phyloP scores from a whole-genome alignment of 2,888 invertebrate genomes.

The Perdita meconis region DNA sequence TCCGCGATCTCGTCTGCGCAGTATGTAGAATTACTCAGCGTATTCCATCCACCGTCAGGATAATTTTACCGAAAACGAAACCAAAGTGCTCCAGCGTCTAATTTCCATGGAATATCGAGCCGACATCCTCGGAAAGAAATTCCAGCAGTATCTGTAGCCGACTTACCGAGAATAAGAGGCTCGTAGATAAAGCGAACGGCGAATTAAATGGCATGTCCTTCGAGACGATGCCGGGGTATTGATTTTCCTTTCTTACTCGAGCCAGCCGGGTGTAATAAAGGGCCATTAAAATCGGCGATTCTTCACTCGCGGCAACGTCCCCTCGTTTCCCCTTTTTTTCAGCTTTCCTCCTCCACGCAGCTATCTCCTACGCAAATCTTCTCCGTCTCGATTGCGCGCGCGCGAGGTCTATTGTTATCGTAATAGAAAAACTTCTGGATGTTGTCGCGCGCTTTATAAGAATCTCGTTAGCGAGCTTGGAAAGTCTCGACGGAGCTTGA shows the following conservation, averaged over 20 bases:
- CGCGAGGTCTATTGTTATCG: slow-evolving; percentile 52
- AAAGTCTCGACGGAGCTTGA: slow-evolving; percentile 13
- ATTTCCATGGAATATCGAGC: background rate
- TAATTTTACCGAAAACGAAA: background rate
- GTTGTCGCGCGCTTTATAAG: background rate
- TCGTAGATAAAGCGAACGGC: slow-evolving; percentile 45
- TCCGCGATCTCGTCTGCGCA: too few species aligned
- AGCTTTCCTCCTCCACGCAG: slow-evolving; percentile 5
- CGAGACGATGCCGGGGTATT: slow-evolving; percentile 57
- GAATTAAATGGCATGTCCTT: slow-evolving; percentile 61
- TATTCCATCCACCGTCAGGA: too few species aligned
- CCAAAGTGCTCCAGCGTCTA: background rate
- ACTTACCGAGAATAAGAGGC: slow-evolving; percentile 30
- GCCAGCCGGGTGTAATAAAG: slow-evolving; percentile 65
- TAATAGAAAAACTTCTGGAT: slow-evolving; percentile 60
- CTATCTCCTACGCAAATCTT: slow-evolving; percentile 58
- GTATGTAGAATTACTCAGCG: too few species aligned
- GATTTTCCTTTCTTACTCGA: slow-evolving; percentile 64
- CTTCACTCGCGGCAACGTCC: slow-evolving; percentile 61
- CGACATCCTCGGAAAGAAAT: background rate
- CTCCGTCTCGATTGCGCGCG: slow-evolving; percentile 27
- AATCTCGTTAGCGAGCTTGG: background rate
- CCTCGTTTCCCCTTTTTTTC: slow-evolving; percentile 34
- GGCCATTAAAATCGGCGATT: slow-evolving; percentile 71
- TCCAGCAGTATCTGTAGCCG: slow-evolving; percentile 7